Conservation (phyloP, 2,113 vertebrate genomes). For the Alosa alosa region DNA sequence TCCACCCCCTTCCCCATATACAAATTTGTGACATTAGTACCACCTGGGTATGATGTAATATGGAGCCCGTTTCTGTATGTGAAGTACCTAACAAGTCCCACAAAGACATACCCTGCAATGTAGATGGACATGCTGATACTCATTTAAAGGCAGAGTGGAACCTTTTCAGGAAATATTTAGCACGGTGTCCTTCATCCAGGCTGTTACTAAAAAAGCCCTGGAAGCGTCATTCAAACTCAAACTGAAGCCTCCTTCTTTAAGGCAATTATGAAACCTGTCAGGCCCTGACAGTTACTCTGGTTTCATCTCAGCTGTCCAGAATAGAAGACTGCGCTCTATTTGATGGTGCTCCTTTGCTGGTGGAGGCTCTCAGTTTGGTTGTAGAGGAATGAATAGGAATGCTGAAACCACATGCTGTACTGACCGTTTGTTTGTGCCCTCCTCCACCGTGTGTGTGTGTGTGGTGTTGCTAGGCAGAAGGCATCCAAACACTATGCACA, state of each 20-base stretch:
- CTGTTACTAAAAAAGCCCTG: background rate
- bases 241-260: background rate
- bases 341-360: background rate
- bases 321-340: background rate
- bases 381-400: background rate
- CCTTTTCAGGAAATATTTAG: no score
- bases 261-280: background rate
- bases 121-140: background rate
- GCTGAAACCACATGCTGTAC: background rate
- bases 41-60: no score
- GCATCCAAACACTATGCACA: background rate
- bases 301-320: background rate
- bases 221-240: background rate
- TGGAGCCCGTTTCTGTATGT: background rate
- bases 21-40: no score
- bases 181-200: background rate
- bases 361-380: background rate
- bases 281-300: background rate
- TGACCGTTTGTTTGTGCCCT: background rate
- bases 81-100: background rate
- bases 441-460: background rate
- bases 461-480: background rate
- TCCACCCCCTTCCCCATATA: no score
- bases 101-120: background rate
- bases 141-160: background rate